Evolutionary conservation across 2,797 vertebrate species (phyloP).

Genomic region (Xenops minutus): DNA sequence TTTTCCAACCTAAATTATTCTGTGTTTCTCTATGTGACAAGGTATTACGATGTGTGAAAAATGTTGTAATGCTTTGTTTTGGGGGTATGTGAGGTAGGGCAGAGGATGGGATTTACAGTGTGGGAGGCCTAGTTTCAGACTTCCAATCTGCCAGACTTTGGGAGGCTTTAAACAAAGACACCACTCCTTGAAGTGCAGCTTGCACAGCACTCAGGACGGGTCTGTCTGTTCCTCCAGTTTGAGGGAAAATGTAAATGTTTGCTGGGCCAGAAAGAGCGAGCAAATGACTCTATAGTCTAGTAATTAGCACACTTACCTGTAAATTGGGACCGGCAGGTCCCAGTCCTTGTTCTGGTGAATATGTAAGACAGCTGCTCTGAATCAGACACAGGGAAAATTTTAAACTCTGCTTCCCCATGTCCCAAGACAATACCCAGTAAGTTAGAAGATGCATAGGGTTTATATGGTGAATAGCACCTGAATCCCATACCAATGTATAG

Average conservation of each 20-base stretch:
- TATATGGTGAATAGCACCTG: neutral
- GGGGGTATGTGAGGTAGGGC: neutral
- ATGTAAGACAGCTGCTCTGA: conserved; percentile 16
- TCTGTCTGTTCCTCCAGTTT: neutral
- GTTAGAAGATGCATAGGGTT: neutral
- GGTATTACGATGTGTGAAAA: neutral
- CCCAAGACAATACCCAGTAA: neutral
- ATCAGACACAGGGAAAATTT: conserved; percentile 10
- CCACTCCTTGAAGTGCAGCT: accelerated
- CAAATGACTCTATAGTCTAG: conserved; percentile 54
- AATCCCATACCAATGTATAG: neutral
- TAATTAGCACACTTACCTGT: conserved; percentile 38
- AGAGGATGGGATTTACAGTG: neutral
- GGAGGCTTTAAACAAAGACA: neutral
- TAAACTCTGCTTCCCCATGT: neutral
- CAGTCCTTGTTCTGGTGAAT: conserved; percentile 38
- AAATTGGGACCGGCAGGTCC: conserved; percentile 37
- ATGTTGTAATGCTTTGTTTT: neutral
- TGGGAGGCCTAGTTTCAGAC: neutral
- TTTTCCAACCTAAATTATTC: neutral
- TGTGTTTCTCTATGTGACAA: neutral
- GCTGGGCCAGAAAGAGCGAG: conserved; percentile 34
- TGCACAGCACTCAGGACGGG: neutral
- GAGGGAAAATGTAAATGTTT: conserved; percentile 52
- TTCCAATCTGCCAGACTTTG: neutral